phyloP scores from a whole-genome alignment of 2,113 vertebrate genomes.

The Corythaixoides concolor region DNA sequence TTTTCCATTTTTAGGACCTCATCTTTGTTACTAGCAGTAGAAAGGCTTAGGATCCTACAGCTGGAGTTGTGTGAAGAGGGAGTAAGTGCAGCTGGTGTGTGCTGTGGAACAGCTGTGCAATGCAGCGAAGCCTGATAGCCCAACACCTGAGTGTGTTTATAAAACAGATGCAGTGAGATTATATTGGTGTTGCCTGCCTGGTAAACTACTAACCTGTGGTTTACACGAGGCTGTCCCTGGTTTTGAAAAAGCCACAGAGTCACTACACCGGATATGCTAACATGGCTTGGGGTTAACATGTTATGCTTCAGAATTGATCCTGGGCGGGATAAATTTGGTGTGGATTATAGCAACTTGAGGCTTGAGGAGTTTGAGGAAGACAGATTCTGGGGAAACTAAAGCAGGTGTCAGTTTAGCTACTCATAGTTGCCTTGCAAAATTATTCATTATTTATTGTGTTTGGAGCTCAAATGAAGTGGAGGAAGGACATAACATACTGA shows the following conservation, averaged over 20 bases:
- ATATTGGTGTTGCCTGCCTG: background rate
- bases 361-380: background rate
- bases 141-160: conserved; percentile 12
- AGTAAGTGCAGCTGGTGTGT: conserved; percentile 9
- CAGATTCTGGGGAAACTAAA: background rate
- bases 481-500: background rate
- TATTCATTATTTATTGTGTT: background rate
- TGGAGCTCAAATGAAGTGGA: background rate
- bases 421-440: background rate
- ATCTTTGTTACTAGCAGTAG: background rate
- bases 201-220: background rate
- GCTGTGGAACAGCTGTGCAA: background rate
- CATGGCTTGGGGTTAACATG: background rate
- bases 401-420: background rate
- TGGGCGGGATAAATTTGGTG: background rate
- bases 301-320: background rate
- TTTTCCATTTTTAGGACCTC: background rate
- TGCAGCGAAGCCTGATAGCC: background rate
- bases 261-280: background rate
- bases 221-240: background rate
- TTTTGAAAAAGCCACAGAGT: conserved; percentile 17
- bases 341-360: background rate
- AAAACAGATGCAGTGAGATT: background rate
- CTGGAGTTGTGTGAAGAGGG: background rate
- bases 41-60: background rate